Evolutionary conservation across 2,797 vertebrate genomes (phyloP).

Genomic region (Enteromius paludinosus): DNA sequence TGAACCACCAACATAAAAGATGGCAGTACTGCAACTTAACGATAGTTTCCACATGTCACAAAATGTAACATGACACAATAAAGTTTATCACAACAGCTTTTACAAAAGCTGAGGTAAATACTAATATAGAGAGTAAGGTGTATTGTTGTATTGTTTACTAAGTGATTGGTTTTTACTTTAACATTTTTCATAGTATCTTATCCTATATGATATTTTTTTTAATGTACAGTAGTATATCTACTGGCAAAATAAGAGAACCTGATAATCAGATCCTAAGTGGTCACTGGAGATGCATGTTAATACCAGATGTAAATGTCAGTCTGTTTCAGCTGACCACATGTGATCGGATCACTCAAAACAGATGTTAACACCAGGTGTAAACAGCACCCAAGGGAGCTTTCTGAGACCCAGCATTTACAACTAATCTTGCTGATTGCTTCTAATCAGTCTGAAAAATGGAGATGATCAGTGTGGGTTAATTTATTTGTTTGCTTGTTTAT

Average conservation of each 20-base stretch:
- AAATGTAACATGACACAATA: neutral
- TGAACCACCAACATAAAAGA: neutral
- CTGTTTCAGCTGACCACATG: neutral
- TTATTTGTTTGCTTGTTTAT: slow-evolving; percentile 29
- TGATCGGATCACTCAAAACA: neutral
- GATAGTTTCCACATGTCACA: neutral
- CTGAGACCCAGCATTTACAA: neutral
- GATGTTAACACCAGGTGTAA: slow-evolving; percentile 18
- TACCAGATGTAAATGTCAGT: neutral
- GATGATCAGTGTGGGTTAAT: neutral
- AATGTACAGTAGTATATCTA: no score
- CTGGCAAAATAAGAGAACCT: neutral
- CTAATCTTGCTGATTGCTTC: neutral
- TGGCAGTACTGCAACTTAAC: neutral
- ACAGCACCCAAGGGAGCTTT: neutral
- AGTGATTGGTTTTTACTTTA: neutral
- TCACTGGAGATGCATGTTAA: neutral
- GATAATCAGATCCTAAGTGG: neutral
- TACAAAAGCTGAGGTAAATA: neutral
- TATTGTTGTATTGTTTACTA: neutral
- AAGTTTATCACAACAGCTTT: neutral
- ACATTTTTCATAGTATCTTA: no score
- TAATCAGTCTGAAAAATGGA: slow-evolving; percentile 13
- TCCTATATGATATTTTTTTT: no score
- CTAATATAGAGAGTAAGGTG: neutral